Percentiles rank a stretch among this genome's conserved stretches.
Evolutionary conservation across 2,797 vertebrate species (phyloP).

Genomic region (Potorous gilbertii): DNA sequence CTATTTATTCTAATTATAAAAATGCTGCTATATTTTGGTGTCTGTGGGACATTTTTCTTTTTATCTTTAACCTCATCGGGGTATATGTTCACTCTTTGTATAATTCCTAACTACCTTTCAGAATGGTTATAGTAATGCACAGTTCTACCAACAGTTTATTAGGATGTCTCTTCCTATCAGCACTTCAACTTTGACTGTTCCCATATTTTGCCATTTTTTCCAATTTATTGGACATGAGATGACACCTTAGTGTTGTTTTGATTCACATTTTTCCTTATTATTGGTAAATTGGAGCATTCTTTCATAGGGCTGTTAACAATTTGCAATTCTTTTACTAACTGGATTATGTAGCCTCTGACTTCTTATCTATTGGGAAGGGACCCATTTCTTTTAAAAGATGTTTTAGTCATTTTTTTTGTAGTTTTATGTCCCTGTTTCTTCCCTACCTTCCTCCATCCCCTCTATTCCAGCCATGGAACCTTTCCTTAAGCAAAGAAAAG

Average conservation of each 20-base stretch:
- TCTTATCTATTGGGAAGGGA: not conserved
- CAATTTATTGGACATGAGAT: not conserved
- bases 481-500: slow-evolving; percentile 1
- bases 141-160: not conserved
- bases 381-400: not conserved
- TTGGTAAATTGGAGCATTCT: not conserved
- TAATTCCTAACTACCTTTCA: not conserved
- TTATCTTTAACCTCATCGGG: too few species aligned
- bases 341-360: not conserved
- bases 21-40: too few species aligned
- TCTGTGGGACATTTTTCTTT: too few species aligned
- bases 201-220: not conserved
- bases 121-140: not conserved
- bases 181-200: not conserved
- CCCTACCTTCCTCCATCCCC: not conserved
- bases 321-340: not conserved
- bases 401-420: not conserved
- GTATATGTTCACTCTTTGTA: too few species aligned
- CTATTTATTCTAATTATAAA: not conserved
- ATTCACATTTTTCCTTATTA: not conserved
- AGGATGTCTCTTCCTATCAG: not conserved
- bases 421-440: not conserved
- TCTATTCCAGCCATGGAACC: not conserved
- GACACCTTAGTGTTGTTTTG: not conserved
- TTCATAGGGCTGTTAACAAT: not conserved